A percentile compares a stretch with the other conserved stretches of the same genome.
Conservation (phyloP, 2,113 vertebrate species). For the Ploceus nigricollis region DNA sequence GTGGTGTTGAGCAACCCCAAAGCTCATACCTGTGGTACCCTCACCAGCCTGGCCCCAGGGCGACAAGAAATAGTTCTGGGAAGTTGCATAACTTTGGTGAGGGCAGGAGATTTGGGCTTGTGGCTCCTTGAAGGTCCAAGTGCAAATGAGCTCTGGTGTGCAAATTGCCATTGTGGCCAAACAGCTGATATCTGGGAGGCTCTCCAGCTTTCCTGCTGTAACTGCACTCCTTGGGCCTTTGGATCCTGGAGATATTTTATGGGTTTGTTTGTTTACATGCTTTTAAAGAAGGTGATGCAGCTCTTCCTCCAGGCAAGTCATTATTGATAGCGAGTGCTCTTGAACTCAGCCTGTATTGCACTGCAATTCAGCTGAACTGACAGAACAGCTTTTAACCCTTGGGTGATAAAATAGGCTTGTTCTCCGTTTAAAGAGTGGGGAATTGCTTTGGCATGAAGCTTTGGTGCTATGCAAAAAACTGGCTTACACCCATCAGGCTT, state of each 20-base stretch:
- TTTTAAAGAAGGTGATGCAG: background rate
- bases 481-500: background rate
- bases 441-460: background rate
- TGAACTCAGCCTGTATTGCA: background rate
- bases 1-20: background rate
- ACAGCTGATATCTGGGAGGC: background rate
- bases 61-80: background rate
- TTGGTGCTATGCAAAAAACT: background rate
- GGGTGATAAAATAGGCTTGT: background rate
- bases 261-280: conserved; percentile 21
- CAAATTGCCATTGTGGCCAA: background rate
- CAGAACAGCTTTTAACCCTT: conserved; percentile 23
- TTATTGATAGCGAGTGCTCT: background rate
- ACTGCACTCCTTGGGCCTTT: background rate
- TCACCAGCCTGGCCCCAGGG: background rate
- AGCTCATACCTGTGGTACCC: background rate
- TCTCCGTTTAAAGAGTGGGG: background rate
- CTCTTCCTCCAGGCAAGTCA: conserved; percentile 25
- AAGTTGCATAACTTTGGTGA: background rate
- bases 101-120: background rate
- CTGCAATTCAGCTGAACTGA: background rate
- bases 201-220: background rate
- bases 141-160: background rate
- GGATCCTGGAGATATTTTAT: background rate
- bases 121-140: background rate